Evolutionary conservation across 1,140 invertebrate species (phyloP).

Genomic region (Euwallacea fornicatus): DNA sequence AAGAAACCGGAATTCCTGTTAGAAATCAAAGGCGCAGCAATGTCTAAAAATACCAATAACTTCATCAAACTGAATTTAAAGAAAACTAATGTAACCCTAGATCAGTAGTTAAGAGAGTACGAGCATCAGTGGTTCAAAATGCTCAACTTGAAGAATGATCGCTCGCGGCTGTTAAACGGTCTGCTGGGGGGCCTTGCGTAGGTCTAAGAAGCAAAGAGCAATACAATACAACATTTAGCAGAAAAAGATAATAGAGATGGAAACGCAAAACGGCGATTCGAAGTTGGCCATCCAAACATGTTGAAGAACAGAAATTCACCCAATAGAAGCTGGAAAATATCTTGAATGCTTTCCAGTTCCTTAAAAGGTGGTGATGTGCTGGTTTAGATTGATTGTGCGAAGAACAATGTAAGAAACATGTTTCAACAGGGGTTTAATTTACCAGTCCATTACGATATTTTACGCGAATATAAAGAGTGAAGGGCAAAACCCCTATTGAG

Average conservation of each 20-base stretch:
- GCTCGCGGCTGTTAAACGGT: conserved; percentile 33
- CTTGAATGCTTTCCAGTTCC: conserved; percentile 35
- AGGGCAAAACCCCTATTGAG: neutral
- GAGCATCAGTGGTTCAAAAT: conserved; percentile 35
- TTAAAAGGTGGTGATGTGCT: conserved; percentile 7
- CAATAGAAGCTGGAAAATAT: conserved; percentile 30
- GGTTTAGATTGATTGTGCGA: conserved; percentile 10
- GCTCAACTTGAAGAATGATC: conserved; percentile 38
- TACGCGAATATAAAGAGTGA: conserved; percentile 3
- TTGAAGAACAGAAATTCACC: neutral
- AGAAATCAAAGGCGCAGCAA: conserved; percentile 31
- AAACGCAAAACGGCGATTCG: conserved; percentile 24
- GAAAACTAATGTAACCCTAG: neutral
- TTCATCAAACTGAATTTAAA: conserved; percentile 29
- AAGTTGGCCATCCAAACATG: conserved; percentile 2
- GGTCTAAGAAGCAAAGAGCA: conserved; percentile 38
- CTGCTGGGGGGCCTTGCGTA: conserved; percentile 35
- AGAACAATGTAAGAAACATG: conserved; percentile 6
- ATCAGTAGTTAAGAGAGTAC: conserved; percentile 21
- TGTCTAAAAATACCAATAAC: conserved; percentile 12
- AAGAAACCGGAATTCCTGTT: conserved; percentile 39
- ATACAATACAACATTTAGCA: conserved; percentile 36
- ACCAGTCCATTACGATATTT: conserved; percentile 25
- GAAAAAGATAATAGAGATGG: conserved; percentile 34
- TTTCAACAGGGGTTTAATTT: conserved; percentile 14